Evolutionary conservation across 2,797 vertebrate genomes (phyloP).

Genomic region (Malacoctenus gilli): DNA sequence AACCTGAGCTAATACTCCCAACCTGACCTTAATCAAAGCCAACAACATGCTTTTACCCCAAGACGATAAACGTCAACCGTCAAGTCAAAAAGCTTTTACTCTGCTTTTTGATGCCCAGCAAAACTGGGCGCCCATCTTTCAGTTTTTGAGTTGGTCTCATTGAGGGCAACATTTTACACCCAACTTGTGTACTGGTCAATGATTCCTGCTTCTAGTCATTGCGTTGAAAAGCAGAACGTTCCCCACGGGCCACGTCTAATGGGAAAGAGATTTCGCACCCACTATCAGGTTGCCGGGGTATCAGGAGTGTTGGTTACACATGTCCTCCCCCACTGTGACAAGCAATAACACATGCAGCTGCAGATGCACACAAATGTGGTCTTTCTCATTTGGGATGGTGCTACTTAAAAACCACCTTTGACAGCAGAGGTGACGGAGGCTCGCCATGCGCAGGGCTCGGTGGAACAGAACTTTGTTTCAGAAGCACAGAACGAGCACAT

Average conservation of each 20-base stretch:
- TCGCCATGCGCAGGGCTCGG: conserved; percentile 27
- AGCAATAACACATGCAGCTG: conserved; percentile 40
- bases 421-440: conserved; percentile 54
- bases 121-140: no score
- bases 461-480: conserved; percentile 73
- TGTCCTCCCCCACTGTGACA: conserved; percentile 9
- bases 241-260: not conserved
- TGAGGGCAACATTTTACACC: no score
- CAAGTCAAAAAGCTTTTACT: no score
- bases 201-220: not conserved
- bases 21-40: no score
- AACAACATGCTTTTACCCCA: no score
- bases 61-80: no score
- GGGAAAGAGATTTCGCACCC: not conserved
- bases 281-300: conserved; percentile 9
- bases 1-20: no score
- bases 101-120: no score
- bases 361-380: conserved; percentile 40
- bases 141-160: no score
- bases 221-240: not conserved
- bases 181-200: no score
- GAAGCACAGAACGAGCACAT: conserved; percentile 62
- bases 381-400: conserved; percentile 43
- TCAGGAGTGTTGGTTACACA: conserved; percentile 13
- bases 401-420: conserved; percentile 58